Evolutionary conservation across 2,888 invertebrate genomes (phyloP).

Genomic region (Cylindroiulus punctatus): DNA sequence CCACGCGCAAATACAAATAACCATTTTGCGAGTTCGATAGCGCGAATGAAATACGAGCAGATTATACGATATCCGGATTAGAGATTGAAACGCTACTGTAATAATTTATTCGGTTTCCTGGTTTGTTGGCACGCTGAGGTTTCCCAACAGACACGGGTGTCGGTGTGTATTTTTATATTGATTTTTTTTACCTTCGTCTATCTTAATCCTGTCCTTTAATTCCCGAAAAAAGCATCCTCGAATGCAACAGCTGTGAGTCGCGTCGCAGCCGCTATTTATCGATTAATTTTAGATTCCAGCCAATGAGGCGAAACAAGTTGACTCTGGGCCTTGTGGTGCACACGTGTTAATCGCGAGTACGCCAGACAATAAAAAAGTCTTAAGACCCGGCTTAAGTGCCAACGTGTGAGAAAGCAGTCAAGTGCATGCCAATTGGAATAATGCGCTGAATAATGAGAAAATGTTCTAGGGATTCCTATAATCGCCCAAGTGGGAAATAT

Average conservation of each 20-base stretch:
- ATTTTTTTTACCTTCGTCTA: not conserved
- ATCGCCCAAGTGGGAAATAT: conserved; percentile 37
- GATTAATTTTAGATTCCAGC: conserved; percentile 29
- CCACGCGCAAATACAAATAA: not conserved
- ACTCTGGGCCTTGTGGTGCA: not conserved
- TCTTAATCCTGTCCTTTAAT: conserved; percentile 2
- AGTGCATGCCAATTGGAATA: conserved; percentile 45
- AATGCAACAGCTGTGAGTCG: conserved; percentile 28
- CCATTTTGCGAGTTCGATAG: not conserved
- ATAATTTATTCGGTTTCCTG: conserved; percentile 10
- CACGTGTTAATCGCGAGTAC: conserved; percentile 24
- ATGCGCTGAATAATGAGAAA: conserved; percentile 14
- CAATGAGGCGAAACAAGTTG: conserved; percentile 33
- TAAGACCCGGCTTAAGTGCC: conserved; percentile 6
- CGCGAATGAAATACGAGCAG: not conserved
- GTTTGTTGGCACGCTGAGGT: not conserved
- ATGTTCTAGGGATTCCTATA: not conserved
- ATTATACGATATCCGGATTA: conserved; percentile 31
- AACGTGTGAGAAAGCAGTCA: conserved; percentile 37
- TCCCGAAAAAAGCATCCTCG: conserved; percentile 13
- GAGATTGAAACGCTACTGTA: not conserved
- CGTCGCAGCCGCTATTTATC: conserved; percentile 16
- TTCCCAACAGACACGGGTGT: conserved; percentile 5
- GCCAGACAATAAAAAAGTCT: conserved; percentile 3
- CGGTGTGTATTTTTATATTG: conserved; percentile 12